phyloP scores from a whole-genome alignment of 1,140 invertebrate genomes.

The Penaeus indicus region DNA sequence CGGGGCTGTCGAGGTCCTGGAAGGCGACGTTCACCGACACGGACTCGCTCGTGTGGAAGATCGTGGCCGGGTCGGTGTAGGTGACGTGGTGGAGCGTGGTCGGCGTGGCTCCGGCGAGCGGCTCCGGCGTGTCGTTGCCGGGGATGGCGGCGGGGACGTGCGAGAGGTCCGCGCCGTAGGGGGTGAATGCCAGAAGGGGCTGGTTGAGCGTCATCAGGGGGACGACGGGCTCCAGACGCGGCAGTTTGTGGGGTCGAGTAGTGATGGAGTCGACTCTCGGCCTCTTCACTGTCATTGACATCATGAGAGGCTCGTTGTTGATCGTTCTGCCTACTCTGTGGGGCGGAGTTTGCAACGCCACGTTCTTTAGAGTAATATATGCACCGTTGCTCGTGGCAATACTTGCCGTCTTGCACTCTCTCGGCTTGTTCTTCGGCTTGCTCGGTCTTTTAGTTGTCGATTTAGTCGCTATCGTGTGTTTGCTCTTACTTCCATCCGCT shows the following conservation, averaged over 20 bases:
- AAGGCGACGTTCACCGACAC: constrained; percentile 39
- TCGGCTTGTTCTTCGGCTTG: constrained; percentile 60
- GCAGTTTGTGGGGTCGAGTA: constrained; percentile 55
- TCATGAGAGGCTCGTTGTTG: constrained; percentile 65
- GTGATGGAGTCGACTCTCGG: constrained; percentile 57
- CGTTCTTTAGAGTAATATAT: constrained; percentile 65
- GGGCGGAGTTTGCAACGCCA: constrained; percentile 62
- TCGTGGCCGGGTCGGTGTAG: neutral
- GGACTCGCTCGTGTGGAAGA: constrained; percentile 25
- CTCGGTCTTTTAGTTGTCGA: constrained; percentile 52
- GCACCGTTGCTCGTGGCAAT: constrained; percentile 65
- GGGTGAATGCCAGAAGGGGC: constrained; percentile 51
- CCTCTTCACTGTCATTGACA: constrained; percentile 66
- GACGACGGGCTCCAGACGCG: constrained; percentile 52
- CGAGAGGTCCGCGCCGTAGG: constrained; percentile 26
- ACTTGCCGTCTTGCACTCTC: constrained; percentile 65
- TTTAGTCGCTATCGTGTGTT: constrained; percentile 39
- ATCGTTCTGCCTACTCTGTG: constrained; percentile 52
- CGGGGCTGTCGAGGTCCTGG: constrained; percentile 63
- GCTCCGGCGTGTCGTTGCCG: constrained; percentile 38
- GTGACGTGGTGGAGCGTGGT: constrained; percentile 34
- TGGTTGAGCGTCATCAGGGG: constrained; percentile 39
- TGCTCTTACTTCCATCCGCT: constrained; percentile 37
- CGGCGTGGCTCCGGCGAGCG: constrained; percentile 51
- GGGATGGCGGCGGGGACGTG: constrained; percentile 50